Percentiles rank a stretch among this genome's conserved stretches.
phyloP scores from a whole-genome alignment of 2,113 vertebrate genomes.

The Nycticryphes semicollaris region DNA sequence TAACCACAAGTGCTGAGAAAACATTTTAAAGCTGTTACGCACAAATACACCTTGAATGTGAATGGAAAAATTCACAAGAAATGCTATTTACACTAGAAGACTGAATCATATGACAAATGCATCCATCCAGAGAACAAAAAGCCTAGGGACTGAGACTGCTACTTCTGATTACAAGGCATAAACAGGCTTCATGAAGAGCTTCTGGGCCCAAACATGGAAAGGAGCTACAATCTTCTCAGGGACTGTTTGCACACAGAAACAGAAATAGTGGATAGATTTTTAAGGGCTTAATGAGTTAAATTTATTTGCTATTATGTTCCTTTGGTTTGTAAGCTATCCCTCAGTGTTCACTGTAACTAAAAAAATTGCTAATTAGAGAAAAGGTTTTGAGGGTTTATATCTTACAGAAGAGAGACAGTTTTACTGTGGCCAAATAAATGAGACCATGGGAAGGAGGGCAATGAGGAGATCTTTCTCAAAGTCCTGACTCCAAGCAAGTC shows the following conservation, averaged over 20 bases:
- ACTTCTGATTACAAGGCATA: fast-evolving
- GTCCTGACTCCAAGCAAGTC: not conserved
- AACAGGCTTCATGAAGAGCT: not conserved
- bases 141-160: not conserved
- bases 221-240: not conserved
- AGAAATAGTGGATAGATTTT: not conserved
- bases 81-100: not conserved
- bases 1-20: slow-evolving; percentile 36
- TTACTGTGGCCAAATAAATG: not conserved
- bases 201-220: not conserved
- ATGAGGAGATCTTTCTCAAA: not conserved
- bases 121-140: not conserved
- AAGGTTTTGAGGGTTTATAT: not conserved
- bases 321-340: not conserved
- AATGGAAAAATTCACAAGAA: slow-evolving; percentile 9
- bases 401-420: not conserved
- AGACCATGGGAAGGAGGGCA: not conserved
- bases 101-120: not conserved
- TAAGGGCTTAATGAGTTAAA: not conserved
- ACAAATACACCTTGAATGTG: slow-evolving; percentile 26
- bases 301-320: not conserved
- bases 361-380: not conserved
- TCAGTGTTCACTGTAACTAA: not conserved
- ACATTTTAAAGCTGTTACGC: slow-evolving; percentile 32
- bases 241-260: not conserved